Percentiles rank a stretch among this genome's conserved stretches.
phyloP scores from a whole-genome alignment of 2,113 vertebrate genomes.

The Falco punctatus region DNA sequence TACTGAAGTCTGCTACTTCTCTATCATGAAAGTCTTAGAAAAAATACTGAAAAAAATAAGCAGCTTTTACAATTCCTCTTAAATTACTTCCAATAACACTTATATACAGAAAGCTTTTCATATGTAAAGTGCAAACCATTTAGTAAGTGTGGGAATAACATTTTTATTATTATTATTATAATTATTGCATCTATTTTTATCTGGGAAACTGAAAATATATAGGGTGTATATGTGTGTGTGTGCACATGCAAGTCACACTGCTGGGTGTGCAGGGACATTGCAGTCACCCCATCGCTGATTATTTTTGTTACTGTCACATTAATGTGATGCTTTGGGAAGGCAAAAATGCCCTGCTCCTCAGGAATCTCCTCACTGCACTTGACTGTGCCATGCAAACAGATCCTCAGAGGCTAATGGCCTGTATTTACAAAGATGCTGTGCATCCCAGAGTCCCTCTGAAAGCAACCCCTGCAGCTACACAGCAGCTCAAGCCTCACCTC shows the following conservation, averaged over 20 bases:
- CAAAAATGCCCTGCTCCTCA: neutral
- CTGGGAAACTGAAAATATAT: neutral
- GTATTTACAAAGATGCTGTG: neutral
- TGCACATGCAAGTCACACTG: neutral
- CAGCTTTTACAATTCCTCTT: neutral
- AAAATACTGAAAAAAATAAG: neutral
- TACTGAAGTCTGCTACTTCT: neutral
- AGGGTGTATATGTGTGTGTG: neutral
- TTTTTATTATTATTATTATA: too few relatives aligned
- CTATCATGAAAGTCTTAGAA: neutral
- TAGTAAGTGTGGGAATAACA: neutral
- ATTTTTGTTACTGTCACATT: neutral
- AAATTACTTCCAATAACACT: neutral
- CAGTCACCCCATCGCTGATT: neutral
- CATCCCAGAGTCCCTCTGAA: neutral
- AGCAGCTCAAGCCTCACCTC: neutral
- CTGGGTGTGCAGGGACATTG: neutral
- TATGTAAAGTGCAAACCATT: neutral
- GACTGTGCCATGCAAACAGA: neutral
- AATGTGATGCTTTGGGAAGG: neutral
- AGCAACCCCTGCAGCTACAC: neutral
- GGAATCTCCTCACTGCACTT: neutral
- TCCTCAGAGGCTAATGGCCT: neutral
- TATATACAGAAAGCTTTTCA: neutral
- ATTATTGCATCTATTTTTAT: neutral